Evolutionary conservation across 2,888 invertebrate species (phyloP).

Genomic region (Xanthia icteritia): DNA sequence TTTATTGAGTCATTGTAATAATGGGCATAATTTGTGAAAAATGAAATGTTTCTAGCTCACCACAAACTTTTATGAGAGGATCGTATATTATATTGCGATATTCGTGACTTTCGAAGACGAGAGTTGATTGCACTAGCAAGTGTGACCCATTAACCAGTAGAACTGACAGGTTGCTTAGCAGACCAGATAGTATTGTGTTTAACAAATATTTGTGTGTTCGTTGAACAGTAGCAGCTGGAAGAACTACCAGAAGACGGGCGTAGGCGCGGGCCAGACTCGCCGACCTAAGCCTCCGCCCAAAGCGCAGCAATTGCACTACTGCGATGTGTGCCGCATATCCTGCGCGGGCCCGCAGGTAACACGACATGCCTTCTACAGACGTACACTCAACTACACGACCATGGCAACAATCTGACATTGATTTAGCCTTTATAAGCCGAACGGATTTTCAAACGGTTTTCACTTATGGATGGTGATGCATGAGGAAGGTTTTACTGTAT

Average conservation of each 20-base stretch:
- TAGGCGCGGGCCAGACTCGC: constrained; percentile 91
- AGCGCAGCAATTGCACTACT: constrained; percentile 98
- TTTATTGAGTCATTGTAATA: not conserved
- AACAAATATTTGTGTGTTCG: constrained; percentile 1
- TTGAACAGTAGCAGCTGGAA: constrained; percentile 80
- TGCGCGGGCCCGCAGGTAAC: constrained; percentile 97
- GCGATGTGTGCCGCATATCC: constrained; percentile 99
- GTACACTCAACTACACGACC: not conserved
- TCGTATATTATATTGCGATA: not conserved
- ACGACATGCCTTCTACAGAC: not conserved
- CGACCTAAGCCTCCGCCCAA: constrained; percentile 95
- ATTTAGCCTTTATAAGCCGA: not conserved
- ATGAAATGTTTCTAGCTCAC: not conserved
- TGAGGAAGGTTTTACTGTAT: no score
- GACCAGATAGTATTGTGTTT: not conserved
- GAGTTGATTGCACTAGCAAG: not conserved
- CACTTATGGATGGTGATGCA: no score
- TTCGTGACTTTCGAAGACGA: not conserved
- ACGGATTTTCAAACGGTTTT: no score
- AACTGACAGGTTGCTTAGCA: not conserved
- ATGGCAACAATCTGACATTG: not conserved
- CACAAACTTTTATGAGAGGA: no score
- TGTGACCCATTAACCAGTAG: not conserved
- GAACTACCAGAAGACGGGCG: constrained; percentile 87
- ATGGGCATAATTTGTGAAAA: not conserved